Evolutionary conservation across 1,140 invertebrate species (phyloP).

Genomic region (Cryptotermes secundus): DNA sequence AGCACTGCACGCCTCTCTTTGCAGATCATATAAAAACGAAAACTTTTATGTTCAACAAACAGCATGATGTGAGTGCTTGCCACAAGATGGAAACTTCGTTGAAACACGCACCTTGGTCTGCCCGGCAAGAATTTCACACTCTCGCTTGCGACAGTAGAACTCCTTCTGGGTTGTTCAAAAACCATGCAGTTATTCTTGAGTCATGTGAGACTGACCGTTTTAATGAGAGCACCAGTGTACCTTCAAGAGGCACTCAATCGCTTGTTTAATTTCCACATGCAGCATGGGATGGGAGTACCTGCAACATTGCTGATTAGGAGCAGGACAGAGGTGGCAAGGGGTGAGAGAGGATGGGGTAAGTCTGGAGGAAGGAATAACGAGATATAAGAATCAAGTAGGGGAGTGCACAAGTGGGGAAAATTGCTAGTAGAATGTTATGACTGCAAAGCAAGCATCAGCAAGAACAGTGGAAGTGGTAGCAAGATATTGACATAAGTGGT

Average conservation of each 20-base stretch:
- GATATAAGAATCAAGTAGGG: not conserved
- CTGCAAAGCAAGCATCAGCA: slow-evolving; percentile 27
- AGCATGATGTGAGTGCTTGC: not conserved
- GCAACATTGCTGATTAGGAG: slow-evolving; percentile 31
- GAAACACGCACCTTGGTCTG: slow-evolving; percentile 25
- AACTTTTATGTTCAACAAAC: slow-evolving; percentile 7
- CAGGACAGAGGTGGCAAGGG: slow-evolving; percentile 4
- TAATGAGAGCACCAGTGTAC: slow-evolving; percentile 20
- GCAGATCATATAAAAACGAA: slow-evolving; percentile 20
- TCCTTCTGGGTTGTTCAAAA: slow-evolving; percentile 27
- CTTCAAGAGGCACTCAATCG: slow-evolving; percentile 21
- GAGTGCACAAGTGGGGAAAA: not conserved
- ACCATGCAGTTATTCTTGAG: slow-evolving; percentile 28
- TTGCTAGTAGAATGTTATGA: not conserved
- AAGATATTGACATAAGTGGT: slow-evolving; percentile 23
- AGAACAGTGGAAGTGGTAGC: slow-evolving; percentile 7
- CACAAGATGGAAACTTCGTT: not conserved
- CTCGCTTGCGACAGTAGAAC: slow-evolving; percentile 22
- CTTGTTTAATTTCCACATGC: slow-evolving; percentile 32
- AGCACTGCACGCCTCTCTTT: slow-evolving; percentile 29
- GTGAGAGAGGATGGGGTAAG: not conserved
- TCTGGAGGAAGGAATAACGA: not conserved
- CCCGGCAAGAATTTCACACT: slow-evolving; percentile 20
- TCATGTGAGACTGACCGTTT: slow-evolving; percentile 17
- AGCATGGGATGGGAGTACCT: slow-evolving; percentile 33